These are phyloP conservation scores for Epinotia nisella DNA, from an alignment of 2,888 invertebrate species.

Conservation along the genomic window DNA sequence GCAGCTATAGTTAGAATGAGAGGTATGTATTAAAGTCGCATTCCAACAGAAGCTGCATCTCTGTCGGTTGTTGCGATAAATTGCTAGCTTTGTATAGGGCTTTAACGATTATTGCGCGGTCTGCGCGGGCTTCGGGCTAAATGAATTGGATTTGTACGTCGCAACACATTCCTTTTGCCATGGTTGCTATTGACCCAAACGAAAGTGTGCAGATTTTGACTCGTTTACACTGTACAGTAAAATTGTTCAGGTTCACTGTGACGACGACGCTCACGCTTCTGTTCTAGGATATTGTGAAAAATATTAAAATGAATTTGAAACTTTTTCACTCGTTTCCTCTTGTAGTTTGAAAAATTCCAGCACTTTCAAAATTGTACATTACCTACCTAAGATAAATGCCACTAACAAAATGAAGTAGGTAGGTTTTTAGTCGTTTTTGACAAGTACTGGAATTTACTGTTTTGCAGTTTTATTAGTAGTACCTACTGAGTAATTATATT, in stretches of 20 bases:
- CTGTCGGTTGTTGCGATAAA: not conserved
- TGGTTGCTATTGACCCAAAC: slow-evolving; percentile 35
- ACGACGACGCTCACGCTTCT: slow-evolving; percentile 68
- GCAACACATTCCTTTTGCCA: slow-evolving; percentile 24
- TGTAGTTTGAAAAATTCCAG: slow-evolving; percentile 59
- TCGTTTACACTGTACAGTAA: slow-evolving; percentile 45
- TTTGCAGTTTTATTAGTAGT: slow-evolving; percentile 5
- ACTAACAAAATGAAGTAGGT: too few species aligned
- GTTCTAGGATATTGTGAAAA: slow-evolving; percentile 80
- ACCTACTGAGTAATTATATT: not conserved
- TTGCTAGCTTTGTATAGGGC: too few species aligned
- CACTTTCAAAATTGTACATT: slow-evolving; percentile 13
- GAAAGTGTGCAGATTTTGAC: slow-evolving; percentile 33
- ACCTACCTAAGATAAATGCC: too few species aligned
- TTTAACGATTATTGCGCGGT: too few species aligned
- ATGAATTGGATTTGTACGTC: not conserved
- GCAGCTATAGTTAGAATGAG: too few species aligned
- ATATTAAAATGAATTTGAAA: slow-evolving; percentile 84
- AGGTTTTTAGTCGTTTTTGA: not conserved
- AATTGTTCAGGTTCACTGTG: slow-evolving; percentile 58
- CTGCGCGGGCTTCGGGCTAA: too few species aligned
- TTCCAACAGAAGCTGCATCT: not conserved
- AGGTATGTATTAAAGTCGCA: not conserved
- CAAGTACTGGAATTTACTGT: slow-evolving; percentile 1
- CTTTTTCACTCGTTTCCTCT: slow-evolving; percentile 75